Evolutionary conservation across 2,888 invertebrate genomes (phyloP).

Genomic region (Metellina segmentata): DNA sequence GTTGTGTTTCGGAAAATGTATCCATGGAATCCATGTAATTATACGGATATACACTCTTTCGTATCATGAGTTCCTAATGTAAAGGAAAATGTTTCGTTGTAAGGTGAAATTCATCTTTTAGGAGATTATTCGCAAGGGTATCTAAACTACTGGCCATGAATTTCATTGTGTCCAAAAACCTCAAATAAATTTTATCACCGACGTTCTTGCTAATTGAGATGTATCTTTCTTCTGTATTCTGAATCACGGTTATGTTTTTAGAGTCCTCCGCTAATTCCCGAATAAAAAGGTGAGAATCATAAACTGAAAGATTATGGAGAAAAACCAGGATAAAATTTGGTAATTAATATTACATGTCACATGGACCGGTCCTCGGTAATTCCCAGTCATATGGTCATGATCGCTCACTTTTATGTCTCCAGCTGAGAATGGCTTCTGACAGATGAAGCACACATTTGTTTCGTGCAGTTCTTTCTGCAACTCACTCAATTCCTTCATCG

Average conservation of each 20-base stretch:
- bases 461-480: background rate
- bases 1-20: no score
- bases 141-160: background rate
- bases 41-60: no score
- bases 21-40: no score
- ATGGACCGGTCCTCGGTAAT: slow-evolving; percentile 2
- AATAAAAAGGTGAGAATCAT: background rate
- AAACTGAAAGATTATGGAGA: slow-evolving; percentile 14
- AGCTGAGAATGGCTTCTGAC: background rate
- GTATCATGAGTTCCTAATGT: no score
- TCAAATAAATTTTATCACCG: background rate
- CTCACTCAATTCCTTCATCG: background rate
- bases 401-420: slow-evolving; percentile 1
- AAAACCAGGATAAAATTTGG: background rate
- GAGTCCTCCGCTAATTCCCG: background rate
- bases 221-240: background rate
- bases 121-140: slow-evolving; percentile 77
- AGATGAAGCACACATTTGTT: background rate
- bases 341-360: background rate
- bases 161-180: background rate
- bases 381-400: slow-evolving; percentile 1
- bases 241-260: background rate
- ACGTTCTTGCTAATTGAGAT: slow-evolving; percentile 38
- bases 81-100: no score
- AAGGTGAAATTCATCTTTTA: no score